A percentile compares a stretch with the other conserved stretches of the same genome.
These are phyloP conservation scores for Harpalus rufipes DNA, from an alignment of 2,888 invertebrate genomes.

Conservation along the genomic window DNA sequence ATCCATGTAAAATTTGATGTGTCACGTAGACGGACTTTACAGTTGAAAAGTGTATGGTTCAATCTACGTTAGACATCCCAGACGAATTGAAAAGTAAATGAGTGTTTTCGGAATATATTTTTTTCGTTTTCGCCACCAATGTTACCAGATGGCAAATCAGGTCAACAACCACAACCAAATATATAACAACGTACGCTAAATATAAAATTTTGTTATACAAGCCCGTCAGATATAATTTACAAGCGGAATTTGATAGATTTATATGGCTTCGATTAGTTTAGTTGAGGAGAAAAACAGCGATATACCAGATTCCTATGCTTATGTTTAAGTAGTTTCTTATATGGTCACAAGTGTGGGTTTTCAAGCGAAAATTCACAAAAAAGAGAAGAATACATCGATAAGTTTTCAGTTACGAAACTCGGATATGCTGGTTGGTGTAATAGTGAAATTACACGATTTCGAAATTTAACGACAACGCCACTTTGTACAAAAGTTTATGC, in stretches of 20 bases:
- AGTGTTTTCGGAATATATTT: conserved; percentile 1
- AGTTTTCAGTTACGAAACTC: conserved; percentile 58
- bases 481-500: conserved; percentile 68
- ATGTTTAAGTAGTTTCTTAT: not conserved
- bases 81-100: conserved; percentile 28
- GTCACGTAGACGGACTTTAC: conserved; percentile 13
- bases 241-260: conserved; percentile 34
- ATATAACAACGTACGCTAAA: conserved; percentile 58
- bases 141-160: conserved; percentile 62
- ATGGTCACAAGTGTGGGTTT: conserved; percentile 46
- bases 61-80: not conserved
- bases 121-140: conserved; percentile 51
- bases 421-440: conserved; percentile 69
- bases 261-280: conserved; percentile 31
- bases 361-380: conserved; percentile 22
- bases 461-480: conserved; percentile 70
- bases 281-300: conserved; percentile 12
- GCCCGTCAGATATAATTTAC: conserved; percentile 29
- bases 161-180: conserved; percentile 60
- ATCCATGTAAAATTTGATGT: conserved; percentile 6
- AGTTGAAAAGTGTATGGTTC: not conserved
- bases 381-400: conserved; percentile 58
- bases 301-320: not conserved
- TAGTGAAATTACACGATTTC: conserved; percentile 72
- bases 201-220: conserved; percentile 61